A percentile compares a stretch with the other conserved stretches of the same genome.
These are phyloP conservation scores for Tachycineta bicolor DNA, from an alignment of 2,113 vertebrate genomes.

Conservation along the genomic window DNA sequence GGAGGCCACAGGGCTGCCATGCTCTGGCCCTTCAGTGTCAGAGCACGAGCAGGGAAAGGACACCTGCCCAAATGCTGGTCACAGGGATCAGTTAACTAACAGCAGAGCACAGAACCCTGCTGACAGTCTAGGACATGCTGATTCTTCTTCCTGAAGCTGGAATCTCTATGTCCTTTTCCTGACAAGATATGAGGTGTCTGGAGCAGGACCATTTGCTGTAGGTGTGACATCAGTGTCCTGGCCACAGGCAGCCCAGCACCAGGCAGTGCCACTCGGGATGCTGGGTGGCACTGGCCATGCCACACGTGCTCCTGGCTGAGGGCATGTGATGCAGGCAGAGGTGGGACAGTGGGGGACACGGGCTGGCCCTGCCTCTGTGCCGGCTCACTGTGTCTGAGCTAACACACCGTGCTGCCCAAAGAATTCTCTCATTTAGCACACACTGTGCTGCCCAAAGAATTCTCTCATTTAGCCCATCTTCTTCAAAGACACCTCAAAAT, in stretches of 20 bases:
- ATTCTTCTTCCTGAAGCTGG: background rate
- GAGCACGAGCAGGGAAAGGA: background rate
- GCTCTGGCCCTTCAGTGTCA: background rate
- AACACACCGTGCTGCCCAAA: accelerated
- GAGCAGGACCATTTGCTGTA: background rate
- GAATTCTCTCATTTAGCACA: background rate
- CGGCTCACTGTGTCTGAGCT: background rate
- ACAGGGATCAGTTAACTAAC: background rate
- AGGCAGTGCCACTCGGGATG: accelerated
- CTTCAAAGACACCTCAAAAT: background rate
- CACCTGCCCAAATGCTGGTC: background rate
- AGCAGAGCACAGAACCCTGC: background rate
- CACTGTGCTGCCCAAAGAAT: background rate
- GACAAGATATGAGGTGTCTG: background rate
- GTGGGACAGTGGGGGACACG: accelerated
- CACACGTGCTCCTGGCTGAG: background rate
- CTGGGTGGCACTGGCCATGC: accelerated
- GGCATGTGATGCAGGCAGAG: background rate
- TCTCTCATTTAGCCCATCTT: background rate
- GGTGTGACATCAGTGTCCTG: accelerated
- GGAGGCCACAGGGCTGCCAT: background rate
- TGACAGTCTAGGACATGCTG: background rate
- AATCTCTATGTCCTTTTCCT: background rate
- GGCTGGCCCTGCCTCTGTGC: background rate
- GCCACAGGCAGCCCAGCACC: background rate